Evolutionary conservation across 2,888 invertebrate species (phyloP), one percentile per base, ranked within the genome.

Genomic region (Aporophyla nigra): DNA sequence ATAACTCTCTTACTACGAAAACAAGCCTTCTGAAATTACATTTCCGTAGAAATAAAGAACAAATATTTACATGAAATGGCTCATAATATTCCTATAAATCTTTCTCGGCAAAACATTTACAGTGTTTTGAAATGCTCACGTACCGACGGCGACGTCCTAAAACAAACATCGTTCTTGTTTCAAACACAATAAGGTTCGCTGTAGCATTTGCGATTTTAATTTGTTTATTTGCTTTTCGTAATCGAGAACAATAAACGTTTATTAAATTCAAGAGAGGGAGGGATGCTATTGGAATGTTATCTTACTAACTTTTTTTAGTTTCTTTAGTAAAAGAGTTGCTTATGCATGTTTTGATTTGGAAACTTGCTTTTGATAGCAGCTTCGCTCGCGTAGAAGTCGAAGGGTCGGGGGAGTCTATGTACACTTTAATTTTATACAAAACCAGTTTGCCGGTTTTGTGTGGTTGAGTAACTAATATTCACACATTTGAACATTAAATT

Each of bases 81-180:
- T 78, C 71, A 69, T 74, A 78, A 76, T 65, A 72, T 76, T 53
- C 62, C 61, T 68, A 72, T 77, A 84, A 81, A 79, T 86, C 76
- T 68, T 78, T 79, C 62, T 65, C 62, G 74, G 74, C 65, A 58
- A 78, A 81, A 70, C 74, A 71, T 76, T 83, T 56, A 62, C 62
- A 65, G 46, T 81, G 75, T 85, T 82, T 80, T 72, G 71, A 83
- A 78, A 83, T 76, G 76, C 79, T 82, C 70, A 83, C 83, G 81
- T 80, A 27, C 62, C 43, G n/a, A 78, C 54, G 2, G 56, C 43
- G n/a, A 78, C 54, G 2, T 78, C 56, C 75, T 75, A 51, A 66
- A 61, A 68, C 76, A 88, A 86, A 87, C 74, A 82, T 87, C 56
- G 65, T 33, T 77, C 74, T 83, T 83, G 79, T 84, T 84, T 75